phyloP scores from a whole-genome alignment of 2,113 vertebrate genomes.

The Zosterops hypoxanthus region DNA sequence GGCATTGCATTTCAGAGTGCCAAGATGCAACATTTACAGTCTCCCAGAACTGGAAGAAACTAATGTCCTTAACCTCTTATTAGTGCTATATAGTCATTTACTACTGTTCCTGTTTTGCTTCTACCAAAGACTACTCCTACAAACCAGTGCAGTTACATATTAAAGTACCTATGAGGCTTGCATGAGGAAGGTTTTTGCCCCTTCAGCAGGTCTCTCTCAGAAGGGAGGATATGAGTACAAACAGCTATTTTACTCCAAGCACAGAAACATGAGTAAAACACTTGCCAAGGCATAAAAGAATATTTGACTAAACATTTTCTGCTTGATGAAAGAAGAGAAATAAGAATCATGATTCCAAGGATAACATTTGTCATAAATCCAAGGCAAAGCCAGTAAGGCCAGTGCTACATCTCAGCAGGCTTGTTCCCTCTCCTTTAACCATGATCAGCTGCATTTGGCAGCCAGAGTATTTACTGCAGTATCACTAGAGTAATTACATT shows the following conservation, averaged over 20 bases:
- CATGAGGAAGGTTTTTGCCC: not conserved
- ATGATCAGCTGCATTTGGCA: not conserved
- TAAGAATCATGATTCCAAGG: not conserved
- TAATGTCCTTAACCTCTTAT: not conserved
- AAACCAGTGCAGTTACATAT: not conserved
- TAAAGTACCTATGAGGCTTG: not conserved
- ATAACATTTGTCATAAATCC: conserved; percentile 21
- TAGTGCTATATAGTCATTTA: not conserved
- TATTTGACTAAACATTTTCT: conserved; percentile 38
- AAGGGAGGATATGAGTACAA: not conserved
- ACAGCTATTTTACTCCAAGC: conserved; percentile 3
- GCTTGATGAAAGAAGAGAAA: conserved; percentile 28
- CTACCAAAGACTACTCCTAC: not conserved
- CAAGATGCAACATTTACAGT: not conserved
- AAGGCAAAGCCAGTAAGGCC: not conserved
- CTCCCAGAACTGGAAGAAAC: not conserved
- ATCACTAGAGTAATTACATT: not conserved
- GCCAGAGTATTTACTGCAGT: not conserved
- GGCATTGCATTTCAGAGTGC: not conserved
- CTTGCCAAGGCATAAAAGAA: not conserved
- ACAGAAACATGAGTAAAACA: not conserved
- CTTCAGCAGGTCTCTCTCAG: not conserved
- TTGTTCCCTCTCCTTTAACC: not conserved
- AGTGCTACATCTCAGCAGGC: not conserved
- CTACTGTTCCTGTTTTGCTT: not conserved